Base-by-base conservation (phyloP, 2,888 invertebrate species). In the Cryptocheilus praepositus region DNA sequence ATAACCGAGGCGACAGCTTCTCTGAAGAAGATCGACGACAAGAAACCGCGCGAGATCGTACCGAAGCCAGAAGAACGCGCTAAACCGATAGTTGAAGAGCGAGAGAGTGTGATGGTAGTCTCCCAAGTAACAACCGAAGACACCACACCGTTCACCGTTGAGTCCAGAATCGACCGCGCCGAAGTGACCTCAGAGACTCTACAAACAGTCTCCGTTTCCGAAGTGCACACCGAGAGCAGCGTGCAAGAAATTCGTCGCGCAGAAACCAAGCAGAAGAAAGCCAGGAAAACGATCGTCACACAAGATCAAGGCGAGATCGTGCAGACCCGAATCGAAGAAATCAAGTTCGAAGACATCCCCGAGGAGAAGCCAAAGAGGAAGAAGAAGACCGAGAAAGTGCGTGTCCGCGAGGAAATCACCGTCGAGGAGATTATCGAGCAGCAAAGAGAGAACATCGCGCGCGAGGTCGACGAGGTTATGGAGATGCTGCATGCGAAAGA, bases 391-490 rank as follows among this genome's bases (percentile, higher is more conserved):
- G 89, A 89, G 64, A 85, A 85, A 46, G 89, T 88, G 4, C 86
- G 86, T 18, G 80, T 90, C 3, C 89, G 89, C 1, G 91, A 91
- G 81, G 89, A 91, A 81, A 86, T 91, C 0, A 89, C 79, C 0
- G 90, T 93, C 46, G 91, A 92, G 70, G 89, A 91, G 68, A 88
- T 91, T 11, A 91, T 92, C 57, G 91, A 92, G 70, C 91, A 92
- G 80, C 89, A 91, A 22, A 91, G 92, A 82, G 89, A 90, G 45
- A 88, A 88, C 53, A 92, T 92, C 84, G 93, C 93, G 15, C 92
- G 93, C 64, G 94, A 96, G 89, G 93, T 96, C 16, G 93, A 94
- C 71, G 93, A 95, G 85, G 90, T 95, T 28, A 90, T 96, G 75
- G 93, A 94, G 79, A 91, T 93, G 13, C 91, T 96, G 19, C 93